Evolutionary conservation across 2,888 invertebrate species (phyloP), one percentile per base, ranked within the genome.

Genomic region (Pterostichus niger): DNA sequence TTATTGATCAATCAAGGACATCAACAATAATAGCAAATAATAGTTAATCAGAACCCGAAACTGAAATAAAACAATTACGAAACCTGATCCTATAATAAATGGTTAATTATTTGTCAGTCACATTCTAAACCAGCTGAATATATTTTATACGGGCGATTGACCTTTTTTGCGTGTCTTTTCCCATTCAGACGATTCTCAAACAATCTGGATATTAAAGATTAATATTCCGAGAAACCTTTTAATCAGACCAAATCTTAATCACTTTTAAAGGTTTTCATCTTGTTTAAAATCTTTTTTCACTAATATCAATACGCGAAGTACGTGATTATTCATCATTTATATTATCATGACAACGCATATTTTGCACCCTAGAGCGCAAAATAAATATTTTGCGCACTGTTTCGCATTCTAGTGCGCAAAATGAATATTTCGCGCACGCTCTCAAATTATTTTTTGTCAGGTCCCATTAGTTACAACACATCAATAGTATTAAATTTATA

Each of bases 1-100:
- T 31, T 35, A 64, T 64, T 64, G 64, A 64, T 64, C 13, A 64
- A 64, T 64, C 64, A 64, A 64, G 64, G 35, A n/a, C 64, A 64
- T 35, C 64, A 64, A 64, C 35, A 64, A 59, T 59, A 59, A 59
- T 40, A 40, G 3, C 40, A 9, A 40, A 40, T 13, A 49, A 17
- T 59, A 31, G 59, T 59, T 59, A 2, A 59, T 15, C 59, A 10
- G 11, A 24, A 40, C 40, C 17, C 13, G n/a, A 75, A 75, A 64
- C 31, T 64, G 35, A 64, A 49, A 13, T 75, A 13, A 49, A 75
- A 33, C 49, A 75, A 75, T 75, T 13, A 44, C 46, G 10, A 75
- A 75, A 75, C 75, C 75, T 24, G 71, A 44, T 59, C 49, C 49
- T 13, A 49, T 46, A 46, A 46, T 46, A 49, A 49, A 49, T 49